Conservation (phyloP, 2,113 vertebrate species). For the Lagopus muta region DNA sequence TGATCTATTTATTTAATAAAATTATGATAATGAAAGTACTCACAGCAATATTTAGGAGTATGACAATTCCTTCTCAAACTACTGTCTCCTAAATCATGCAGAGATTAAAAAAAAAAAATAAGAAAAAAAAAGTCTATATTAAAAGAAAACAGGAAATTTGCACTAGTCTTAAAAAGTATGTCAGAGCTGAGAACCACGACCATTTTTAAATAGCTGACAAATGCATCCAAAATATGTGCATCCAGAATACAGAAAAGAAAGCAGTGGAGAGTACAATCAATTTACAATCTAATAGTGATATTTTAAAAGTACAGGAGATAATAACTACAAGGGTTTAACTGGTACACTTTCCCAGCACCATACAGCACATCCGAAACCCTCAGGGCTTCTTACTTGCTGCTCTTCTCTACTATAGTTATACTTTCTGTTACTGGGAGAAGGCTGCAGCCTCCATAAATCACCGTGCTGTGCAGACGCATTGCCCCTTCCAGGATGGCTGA, state of each 20-base stretch:
- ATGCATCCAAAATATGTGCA: rapidly evolving
- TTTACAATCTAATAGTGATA: not conserved
- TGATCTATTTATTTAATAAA: not conserved
- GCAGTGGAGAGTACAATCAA: not conserved
- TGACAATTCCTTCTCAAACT: not conserved
- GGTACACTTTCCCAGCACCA: not conserved
- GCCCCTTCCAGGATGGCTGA: not conserved
- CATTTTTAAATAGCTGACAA: not conserved
- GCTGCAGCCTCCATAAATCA: not conserved
- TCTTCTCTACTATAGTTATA: too few relatives aligned
- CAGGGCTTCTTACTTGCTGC: not conserved
- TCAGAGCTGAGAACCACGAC: not conserved
- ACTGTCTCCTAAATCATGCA: not conserved
- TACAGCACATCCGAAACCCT: not conserved
- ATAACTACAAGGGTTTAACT: not conserved
- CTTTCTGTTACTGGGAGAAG: not conserved
- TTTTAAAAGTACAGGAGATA: not conserved
- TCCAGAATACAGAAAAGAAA: not conserved
- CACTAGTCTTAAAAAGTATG: not conserved
- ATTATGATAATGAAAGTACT: not conserved
- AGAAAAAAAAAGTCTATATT: not conserved
- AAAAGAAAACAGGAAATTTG: not conserved
- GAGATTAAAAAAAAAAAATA: not conserved
- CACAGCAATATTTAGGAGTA: not conserved
- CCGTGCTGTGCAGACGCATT: rapidly evolving